Base-by-base conservation (phyloP, 2,888 invertebrate genomes). In the Chaitophorus viminalis region DNA sequence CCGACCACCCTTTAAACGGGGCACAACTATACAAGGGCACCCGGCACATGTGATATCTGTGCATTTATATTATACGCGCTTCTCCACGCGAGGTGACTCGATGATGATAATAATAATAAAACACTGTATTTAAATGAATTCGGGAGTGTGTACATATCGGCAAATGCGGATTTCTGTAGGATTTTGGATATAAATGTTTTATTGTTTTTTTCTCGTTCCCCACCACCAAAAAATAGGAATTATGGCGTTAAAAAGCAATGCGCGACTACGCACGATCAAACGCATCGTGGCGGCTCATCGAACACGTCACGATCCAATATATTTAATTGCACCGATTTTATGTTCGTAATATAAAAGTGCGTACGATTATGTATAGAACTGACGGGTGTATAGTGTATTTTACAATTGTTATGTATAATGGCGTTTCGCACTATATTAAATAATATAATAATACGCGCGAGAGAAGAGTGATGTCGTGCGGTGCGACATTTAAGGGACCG, bases 281-380 rank as follows among this genome's bases (percentile, higher is more conserved):
- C 33, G 33, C 82, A 29, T 70, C 46, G 36, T 39, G 29, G 81
- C 54, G 84, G 74, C 65, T 29, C 84, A 76, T 75, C 74, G 54
- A 83, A 75, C 83, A 76, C 75, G 65, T 39, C 84, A 65, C 36
- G 21, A 84, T 75, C 84, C 76, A 84, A 84, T 84, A 84, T 39
- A 75, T 36, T 60, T 76, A 76, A 84, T 84, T 84, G 84, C 14
- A 29, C 54, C 29, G 9, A 18, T 36, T 60, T n/a, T 25, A 60
- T n/a, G 5, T 25, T 6, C 29, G 31, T 70, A 70, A 14, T 31
- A 70, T 17, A 31, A 6, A 25, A 6, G 18, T 21, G 18, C 33
- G 21, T 9, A 74, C 39, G 6, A 36, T 39, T 46, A 46, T 46
- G 46, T 46, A 46, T 46, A 46, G 14, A 46, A 14, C 6, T 14